phyloP scores from a whole-genome alignment of 2,888 invertebrate genomes.

The Dryocosmus kuriphilus region DNA sequence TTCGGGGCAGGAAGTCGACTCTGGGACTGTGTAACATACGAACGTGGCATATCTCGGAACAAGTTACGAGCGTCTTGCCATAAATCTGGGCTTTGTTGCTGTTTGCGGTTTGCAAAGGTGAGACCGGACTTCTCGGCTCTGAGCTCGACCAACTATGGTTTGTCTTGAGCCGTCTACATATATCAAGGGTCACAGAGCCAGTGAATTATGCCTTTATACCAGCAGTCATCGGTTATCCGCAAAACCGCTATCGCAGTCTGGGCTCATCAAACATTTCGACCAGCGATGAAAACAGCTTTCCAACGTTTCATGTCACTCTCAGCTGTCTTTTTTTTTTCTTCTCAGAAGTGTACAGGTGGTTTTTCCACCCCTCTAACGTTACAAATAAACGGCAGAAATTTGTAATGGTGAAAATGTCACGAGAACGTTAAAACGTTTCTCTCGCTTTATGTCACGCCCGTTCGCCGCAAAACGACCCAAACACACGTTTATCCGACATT shows the following conservation, averaged over 20 bases:
- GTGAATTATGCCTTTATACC: slow-evolving; percentile 37
- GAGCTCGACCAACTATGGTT: slow-evolving; percentile 34
- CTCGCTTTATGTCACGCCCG: slow-evolving; percentile 7
- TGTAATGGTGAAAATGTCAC: slow-evolving; percentile 2
- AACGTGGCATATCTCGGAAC: slow-evolving; percentile 34
- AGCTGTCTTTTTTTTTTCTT: neutral
- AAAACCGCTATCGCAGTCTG: slow-evolving; percentile 31
- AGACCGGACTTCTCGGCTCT: slow-evolving; percentile 35
- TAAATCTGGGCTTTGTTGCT: slow-evolving; percentile 60
- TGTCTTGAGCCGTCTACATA: slow-evolving; percentile 38
- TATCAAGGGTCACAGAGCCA: slow-evolving; percentile 31
- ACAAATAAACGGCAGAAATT: neutral
- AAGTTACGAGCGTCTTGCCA: slow-evolving; percentile 44
- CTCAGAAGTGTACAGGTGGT: neutral
- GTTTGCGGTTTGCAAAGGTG: slow-evolving; percentile 54
- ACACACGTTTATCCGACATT: neutral
- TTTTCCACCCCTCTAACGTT: neutral
- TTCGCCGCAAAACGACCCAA: neutral
- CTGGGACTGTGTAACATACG: slow-evolving; percentile 26
- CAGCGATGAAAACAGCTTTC: slow-evolving; percentile 25
- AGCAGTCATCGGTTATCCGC: slow-evolving; percentile 37
- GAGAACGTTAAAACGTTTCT: neutral
- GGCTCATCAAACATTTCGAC: slow-evolving; percentile 32
- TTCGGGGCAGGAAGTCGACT: neutral
- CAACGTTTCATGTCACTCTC: slow-evolving; percentile 12